phyloP scores from a whole-genome alignment of 2,888 invertebrate genomes.

The Lasioglossum marginatum region DNA sequence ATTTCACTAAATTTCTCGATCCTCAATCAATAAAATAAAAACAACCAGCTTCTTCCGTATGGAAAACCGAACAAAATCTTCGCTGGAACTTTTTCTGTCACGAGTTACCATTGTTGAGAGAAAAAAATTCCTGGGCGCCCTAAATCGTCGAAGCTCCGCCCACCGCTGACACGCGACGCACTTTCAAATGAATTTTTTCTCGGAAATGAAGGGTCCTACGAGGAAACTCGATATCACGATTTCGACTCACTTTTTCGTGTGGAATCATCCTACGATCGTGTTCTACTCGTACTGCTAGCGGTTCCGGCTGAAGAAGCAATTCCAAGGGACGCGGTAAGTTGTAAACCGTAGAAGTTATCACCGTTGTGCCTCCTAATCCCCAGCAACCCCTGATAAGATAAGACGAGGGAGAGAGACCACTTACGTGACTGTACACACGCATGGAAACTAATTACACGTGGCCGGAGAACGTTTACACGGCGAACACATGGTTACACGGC shows the following conservation, averaged over 20 bases:
- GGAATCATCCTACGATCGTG: background rate
- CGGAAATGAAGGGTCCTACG: background rate
- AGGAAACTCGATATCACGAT: background rate
- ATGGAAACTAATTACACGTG: slow-evolving; percentile 58
- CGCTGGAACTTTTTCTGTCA: background rate
- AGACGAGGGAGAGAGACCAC: slow-evolving; percentile 46
- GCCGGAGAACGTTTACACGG: slow-evolving; percentile 50
- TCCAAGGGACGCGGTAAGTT: slow-evolving; percentile 70
- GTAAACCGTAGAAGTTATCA: slow-evolving; percentile 58
- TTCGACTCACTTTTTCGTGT: background rate
- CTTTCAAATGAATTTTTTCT: background rate
- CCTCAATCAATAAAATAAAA: too few relatives aligned
- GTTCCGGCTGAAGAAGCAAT: slow-evolving; percentile 64
- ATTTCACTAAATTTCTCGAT: background rate
- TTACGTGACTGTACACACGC: slow-evolving; percentile 35
- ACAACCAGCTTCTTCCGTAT: background rate
- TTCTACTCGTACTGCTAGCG: background rate
- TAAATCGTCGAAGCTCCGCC: background rate
- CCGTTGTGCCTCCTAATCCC: slow-evolving; percentile 26
- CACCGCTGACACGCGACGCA: background rate
- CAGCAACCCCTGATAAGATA: slow-evolving; percentile 72
- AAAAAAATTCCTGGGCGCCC: too few relatives aligned
- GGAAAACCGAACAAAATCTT: background rate
- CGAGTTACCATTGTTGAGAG: background rate
- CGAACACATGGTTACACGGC: slow-evolving; percentile 42